These are phyloP conservation scores for Hormiphora californensis DNA, from an alignment of 37 sponge, comb jelly and placozoan species.

Conservation along the genomic window DNA sequence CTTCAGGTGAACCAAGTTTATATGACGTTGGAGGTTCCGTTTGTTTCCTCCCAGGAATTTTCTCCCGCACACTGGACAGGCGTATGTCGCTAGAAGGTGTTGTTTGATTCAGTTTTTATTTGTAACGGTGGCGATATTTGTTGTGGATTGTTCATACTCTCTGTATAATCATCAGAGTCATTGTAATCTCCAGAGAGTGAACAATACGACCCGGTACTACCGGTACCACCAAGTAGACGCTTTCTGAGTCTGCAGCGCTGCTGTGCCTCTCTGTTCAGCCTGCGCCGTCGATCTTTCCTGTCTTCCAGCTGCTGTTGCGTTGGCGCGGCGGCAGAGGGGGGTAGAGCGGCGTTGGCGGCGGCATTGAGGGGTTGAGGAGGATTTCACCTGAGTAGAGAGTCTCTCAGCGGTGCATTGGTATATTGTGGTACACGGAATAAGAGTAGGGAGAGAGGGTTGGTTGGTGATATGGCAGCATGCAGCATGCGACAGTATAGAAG, in stretches of 20 bases:
- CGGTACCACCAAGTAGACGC: background rate
- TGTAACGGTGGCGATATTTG: too few species aligned
- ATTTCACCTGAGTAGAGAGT: too few species aligned
- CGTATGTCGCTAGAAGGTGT: constrained; percentile 2
- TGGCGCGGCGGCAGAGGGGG: too few species aligned
- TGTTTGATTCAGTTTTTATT: too few species aligned
- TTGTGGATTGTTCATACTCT: too few species aligned
- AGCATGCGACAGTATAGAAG: background rate
- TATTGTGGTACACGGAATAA: background rate
- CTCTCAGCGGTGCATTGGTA: too few species aligned
- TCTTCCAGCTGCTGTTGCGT: too few species aligned
- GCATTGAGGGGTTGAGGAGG: too few species aligned
- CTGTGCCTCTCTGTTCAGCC: constrained; percentile 27
- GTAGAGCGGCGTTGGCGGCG: too few species aligned
- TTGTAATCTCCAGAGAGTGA: background rate
- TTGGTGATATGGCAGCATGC: background rate
- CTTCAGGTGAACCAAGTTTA: constrained; percentile 26
- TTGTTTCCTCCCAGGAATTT: constrained; percentile 1
- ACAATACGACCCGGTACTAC: background rate
- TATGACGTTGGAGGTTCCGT: constrained; percentile 42
- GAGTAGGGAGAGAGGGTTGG: background rate
- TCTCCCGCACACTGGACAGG: constrained; percentile 13
- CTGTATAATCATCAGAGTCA: too few species aligned
- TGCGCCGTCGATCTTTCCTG: constrained; percentile 29
- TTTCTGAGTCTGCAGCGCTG: constrained; percentile 11